A percentile compares a stretch with the other conserved stretches of the same genome.
phyloP scores from a whole-genome alignment of 2,888 invertebrate species.

The Eledona agricola region DNA sequence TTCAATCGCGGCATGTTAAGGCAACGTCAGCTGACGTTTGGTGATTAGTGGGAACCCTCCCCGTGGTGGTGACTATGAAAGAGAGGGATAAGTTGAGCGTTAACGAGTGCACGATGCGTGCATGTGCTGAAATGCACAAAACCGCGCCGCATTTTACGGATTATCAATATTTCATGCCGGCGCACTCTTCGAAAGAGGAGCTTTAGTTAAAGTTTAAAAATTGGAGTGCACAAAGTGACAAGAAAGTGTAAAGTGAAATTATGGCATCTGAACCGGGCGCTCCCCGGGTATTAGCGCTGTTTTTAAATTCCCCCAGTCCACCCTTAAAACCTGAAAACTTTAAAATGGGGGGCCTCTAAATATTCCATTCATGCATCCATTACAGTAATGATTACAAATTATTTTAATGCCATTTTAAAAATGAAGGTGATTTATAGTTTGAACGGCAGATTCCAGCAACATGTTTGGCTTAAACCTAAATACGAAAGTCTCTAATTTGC shows the following conservation, averaged over 20 bases:
- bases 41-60: constrained; percentile 47
- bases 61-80: constrained; percentile 44
- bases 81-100: constrained; percentile 51
- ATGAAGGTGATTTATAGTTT: too few relatives aligned
- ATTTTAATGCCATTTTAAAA: too few relatives aligned
- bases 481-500: too few relatives aligned
- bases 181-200: constrained; percentile 15
- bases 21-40: constrained; percentile 47
- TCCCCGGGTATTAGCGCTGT: not conserved
- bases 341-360: too few relatives aligned
- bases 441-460: too few relatives aligned
- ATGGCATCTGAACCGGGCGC: not conserved
- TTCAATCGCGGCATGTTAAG: constrained; percentile 46
- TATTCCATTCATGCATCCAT: too few relatives aligned
- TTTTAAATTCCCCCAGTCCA: constrained; percentile 7
- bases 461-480: too few relatives aligned
- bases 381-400: too few relatives aligned
- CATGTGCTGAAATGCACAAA: constrained; percentile 47
- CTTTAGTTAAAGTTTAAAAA: constrained; percentile 22
- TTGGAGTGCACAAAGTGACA: constrained; percentile 1
- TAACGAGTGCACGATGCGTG: constrained; percentile 48
- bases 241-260: constrained; percentile 9
- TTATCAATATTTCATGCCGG: constrained; percentile 30
- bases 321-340: too few relatives aligned
- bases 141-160: constrained; percentile 19